Evolutionary conservation across 2,113 vertebrate species (phyloP), one percentile per base, ranked within the genome.

Genomic region (Micronycteris hirsuta): DNA sequence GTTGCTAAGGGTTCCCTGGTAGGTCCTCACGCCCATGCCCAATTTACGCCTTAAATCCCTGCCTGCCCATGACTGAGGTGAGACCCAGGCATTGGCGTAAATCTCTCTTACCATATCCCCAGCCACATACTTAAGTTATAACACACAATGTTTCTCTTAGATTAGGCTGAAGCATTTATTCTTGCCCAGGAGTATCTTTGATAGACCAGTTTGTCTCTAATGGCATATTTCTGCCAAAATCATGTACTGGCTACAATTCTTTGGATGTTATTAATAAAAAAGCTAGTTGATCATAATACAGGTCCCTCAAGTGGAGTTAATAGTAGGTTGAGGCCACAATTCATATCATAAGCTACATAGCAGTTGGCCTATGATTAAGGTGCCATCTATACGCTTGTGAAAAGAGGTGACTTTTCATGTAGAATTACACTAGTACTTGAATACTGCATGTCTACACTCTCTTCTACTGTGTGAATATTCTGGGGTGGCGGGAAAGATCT

Each of bases 281-380:
- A 92, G 82, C 68, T 38, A 49, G 49, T 93, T 96, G 71, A 91
- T 97, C 87, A 91, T 91, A 97, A 91, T 36, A 88, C 61, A 77
- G 73, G 96, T 97, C 94, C 47, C 70, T 97, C 89, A 96, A 97
- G 86, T 98, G 65, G 65, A 96, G 78, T 96, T 96, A 97, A 97
- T 5, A 70, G 41, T 47, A 77, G 36, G 47, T 17, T 74, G 85
- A 92, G 91, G 63, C 12, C 13, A 28, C 93, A 89, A 95, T 93
- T 97, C 91, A 91, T 22, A 86, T 49, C 16, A 4, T 78, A 94
- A 94, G 70, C 71, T 92, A 73, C 80, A 87, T 1, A 83, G 52
- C 68, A 78, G 19, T 78, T 38, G 65, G 63, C 80, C n/a, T 58
- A 26, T 85, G 78, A 94, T 76, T 67, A 80, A 80, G 49, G 38